Percentiles rank a stretch among this genome's conserved stretches.
phyloP scores from a whole-genome alignment of 2,888 invertebrate genomes.

The Gordius sp. region DNA sequence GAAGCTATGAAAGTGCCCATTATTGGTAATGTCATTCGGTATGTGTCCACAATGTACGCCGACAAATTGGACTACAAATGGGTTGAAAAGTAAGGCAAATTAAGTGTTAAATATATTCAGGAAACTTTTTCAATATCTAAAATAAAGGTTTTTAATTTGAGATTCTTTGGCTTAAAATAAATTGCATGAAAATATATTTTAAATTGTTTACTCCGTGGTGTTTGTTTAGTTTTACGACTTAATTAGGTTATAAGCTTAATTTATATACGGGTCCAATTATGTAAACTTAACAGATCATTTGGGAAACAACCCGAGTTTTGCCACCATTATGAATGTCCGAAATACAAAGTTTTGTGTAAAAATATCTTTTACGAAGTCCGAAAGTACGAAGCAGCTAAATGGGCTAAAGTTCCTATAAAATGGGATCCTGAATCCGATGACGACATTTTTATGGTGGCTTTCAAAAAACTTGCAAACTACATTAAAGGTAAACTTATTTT shows the following conservation, averaged over 20 bases:
- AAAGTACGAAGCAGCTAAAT: not conserved
- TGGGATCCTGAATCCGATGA: too few species aligned
- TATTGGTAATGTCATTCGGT: not conserved
- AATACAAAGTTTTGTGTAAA: conserved; percentile 7
- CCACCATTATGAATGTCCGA: not conserved
- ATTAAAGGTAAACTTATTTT: too few species aligned
- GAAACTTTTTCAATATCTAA: not conserved
- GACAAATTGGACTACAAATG: not conserved
- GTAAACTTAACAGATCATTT: too few species aligned
- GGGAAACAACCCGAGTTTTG: conserved; percentile 14
- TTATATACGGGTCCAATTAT: too few species aligned
- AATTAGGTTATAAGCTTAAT: too few species aligned
- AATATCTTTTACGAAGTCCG: conserved; percentile 9
- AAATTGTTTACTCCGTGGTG: too few species aligned
- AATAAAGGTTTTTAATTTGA: too few species aligned
- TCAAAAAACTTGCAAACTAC: too few species aligned
- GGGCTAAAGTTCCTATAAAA: not conserved
- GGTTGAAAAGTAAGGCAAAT: not conserved
- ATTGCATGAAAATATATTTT: too few species aligned
- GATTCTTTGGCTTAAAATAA: too few species aligned
- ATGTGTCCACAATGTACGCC: not conserved
- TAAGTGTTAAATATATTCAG: not conserved
- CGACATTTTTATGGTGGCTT: too few species aligned
- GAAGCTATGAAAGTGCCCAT: conserved; percentile 8
- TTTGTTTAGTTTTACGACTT: too few species aligned